phyloP scores from a whole-genome alignment of 2,797 vertebrate species.

The Mico argentatus region DNA sequence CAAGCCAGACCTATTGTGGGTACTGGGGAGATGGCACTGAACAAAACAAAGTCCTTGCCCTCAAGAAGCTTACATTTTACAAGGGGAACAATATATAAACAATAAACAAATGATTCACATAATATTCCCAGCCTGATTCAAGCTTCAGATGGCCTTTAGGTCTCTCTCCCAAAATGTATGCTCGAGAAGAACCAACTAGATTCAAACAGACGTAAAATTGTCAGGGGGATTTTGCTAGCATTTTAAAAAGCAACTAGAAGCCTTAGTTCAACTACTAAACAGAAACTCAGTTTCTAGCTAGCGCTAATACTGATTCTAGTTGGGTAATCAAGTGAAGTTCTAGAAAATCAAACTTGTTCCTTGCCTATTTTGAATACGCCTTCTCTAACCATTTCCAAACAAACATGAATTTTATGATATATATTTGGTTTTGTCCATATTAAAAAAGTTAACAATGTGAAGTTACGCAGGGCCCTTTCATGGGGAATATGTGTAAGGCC shows the following conservation, averaged over 20 bases:
- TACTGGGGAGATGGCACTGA: not conserved
- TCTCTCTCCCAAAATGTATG: not conserved
- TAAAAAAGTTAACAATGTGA: not conserved
- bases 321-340: not conserved
- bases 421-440: conserved; percentile 7
- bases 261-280: conserved; percentile 23
- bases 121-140: not conserved
- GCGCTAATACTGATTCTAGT: not conserved
- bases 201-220: not conserved
- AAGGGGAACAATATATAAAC: not conserved
- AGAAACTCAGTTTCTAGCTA: not conserved
- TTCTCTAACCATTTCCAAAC: not conserved
- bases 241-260: not conserved
- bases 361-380: not conserved
- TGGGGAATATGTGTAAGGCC: not conserved
- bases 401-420: not conserved
- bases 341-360: not conserved
- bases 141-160: not conserved
- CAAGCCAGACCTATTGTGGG: not conserved
- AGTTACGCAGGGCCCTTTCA: not conserved
- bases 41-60: not conserved
- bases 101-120: not conserved
- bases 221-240: not conserved
- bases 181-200: conserved; percentile 6
- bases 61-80: not conserved